A percentile compares a stretch with the other conserved stretches of the same genome.
phyloP scores from a whole-genome alignment of 2,888 invertebrate species.

The Chrysomela aeneicollis region DNA sequence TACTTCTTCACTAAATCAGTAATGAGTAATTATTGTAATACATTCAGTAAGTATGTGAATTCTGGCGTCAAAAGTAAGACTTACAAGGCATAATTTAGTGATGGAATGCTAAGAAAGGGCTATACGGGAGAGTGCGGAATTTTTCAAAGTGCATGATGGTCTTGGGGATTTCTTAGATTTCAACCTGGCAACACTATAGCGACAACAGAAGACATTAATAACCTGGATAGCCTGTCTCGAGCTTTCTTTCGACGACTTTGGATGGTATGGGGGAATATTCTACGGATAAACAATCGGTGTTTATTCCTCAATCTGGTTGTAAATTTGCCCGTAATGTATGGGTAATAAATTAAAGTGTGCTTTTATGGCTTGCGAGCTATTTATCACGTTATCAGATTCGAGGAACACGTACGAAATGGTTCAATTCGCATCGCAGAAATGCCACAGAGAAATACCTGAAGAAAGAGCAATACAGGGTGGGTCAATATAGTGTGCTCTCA shows the following conservation, averaged over 20 bases:
- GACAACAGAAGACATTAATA: constrained; percentile 44
- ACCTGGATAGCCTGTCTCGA: constrained; percentile 37
- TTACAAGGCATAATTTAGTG: no score
- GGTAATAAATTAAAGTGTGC: constrained; percentile 28
- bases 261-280: constrained; percentile 19
- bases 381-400: constrained; percentile 30
- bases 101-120: no score
- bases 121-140: no score
- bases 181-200: constrained; percentile 34
- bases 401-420: constrained; percentile 14
- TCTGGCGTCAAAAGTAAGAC: no score
- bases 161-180: no score
- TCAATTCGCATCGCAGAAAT: neutral
- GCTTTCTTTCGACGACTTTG: constrained; percentile 30
- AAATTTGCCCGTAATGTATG: constrained; percentile 30
- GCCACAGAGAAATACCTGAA: neutral
- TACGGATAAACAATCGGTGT: constrained; percentile 29
- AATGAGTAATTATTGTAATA: no score
- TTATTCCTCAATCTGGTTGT: constrained; percentile 33
- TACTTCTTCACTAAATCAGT: no score
- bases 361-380: constrained; percentile 6
- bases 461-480: neutral
- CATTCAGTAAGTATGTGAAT: no score
- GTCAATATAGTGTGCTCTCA: no score
- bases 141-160: no score